phyloP scores from a whole-genome alignment of 1,140 invertebrate genomes.

The Drosophila repleta region DNA sequence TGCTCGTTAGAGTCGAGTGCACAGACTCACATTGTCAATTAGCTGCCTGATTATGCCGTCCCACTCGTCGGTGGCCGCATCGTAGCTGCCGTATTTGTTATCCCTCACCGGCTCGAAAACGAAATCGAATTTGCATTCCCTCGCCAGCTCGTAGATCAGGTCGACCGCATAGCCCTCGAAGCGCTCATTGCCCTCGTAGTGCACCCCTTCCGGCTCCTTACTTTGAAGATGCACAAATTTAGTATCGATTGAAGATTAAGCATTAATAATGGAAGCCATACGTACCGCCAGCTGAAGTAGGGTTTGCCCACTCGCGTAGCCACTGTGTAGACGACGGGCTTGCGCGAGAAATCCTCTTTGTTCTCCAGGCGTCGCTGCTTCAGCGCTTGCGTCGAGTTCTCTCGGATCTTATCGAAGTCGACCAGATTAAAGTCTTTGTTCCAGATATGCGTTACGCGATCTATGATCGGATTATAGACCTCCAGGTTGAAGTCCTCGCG shows the following conservation, averaged over 20 bases:
- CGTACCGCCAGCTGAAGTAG: constrained; percentile 76
- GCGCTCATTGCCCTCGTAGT: constrained; percentile 85
- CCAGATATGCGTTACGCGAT: constrained; percentile 69
- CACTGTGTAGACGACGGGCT: constrained; percentile 61
- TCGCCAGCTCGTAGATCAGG: constrained; percentile 88
- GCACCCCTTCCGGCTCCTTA: constrained; percentile 67
- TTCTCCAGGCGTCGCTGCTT: constrained; percentile 51
- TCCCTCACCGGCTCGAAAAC: constrained; percentile 89
- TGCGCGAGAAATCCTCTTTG: constrained; percentile 71
- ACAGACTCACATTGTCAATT: constrained; percentile 86
- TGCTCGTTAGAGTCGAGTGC: not conserved
- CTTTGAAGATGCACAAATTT: constrained; percentile 29
- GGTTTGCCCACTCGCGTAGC: constrained; percentile 74
- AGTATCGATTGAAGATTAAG: not conserved
- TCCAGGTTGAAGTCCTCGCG: constrained; percentile 90
- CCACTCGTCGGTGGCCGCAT: constrained; percentile 89
- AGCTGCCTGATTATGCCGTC: constrained; percentile 93
- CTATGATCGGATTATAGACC: constrained; percentile 86
- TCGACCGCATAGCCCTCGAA: constrained; percentile 92
- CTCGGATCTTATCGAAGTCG: constrained; percentile 49
- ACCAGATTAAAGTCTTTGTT: constrained; percentile 68
- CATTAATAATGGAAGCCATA: not conserved
- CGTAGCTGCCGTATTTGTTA: constrained; percentile 88
- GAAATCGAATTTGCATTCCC: constrained; percentile 90
- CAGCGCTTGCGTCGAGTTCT: constrained; percentile 58